Evolutionary conservation across 2,888 invertebrate genomes (phyloP), one percentile per base, ranked within the genome.

Genomic region (Escarpia spicata): DNA sequence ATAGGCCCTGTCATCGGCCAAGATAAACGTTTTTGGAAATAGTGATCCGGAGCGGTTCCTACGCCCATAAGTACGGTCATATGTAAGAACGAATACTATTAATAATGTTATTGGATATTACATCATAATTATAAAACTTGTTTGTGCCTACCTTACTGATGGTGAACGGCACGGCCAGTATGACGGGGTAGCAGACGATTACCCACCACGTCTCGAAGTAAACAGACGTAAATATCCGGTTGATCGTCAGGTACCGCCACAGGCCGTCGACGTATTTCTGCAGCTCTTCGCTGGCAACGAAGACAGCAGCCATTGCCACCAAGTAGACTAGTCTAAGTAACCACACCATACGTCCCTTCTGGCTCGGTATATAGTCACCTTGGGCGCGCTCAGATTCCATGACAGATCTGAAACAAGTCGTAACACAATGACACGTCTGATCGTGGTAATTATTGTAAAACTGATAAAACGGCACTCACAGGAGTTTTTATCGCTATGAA

Each of bases 181-280:
- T 92, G 8, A 94, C 43, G 0, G 94, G 93, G 89, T 95, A 95
- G 58, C 94, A 94, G n/a, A 95, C 91, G 0, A 95, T 95, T 0
- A 95, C 94, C 92, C 94, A 95, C 94, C 94, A 94, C 4, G 95
- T 96, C 92, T 96, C 96, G 93, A 96, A 96, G 93, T 96, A 96
- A 31, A 95, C 95, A 3, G 94, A 95, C 91, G 94, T 95, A 93
- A 95, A 96, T 37, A 95, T 58, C 93, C 93, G 93, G 2, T 94
- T 93, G 4, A 92, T 37, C 2, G 93, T 90, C 91, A 95, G 92
- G 92, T 93, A 94, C 0, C 90, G 6, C 95, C 95, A 95, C 8
- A 92, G 19, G 10, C 10, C 10, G 75, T 95, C 92, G 19, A 95
- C 92, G 10, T 52, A 52, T 3, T 19, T 6, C 92, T 95, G 95